These are phyloP conservation scores for Drosophila lowei DNA, from an alignment of 1,140 invertebrate genomes.

Conservation along the genomic window DNA sequence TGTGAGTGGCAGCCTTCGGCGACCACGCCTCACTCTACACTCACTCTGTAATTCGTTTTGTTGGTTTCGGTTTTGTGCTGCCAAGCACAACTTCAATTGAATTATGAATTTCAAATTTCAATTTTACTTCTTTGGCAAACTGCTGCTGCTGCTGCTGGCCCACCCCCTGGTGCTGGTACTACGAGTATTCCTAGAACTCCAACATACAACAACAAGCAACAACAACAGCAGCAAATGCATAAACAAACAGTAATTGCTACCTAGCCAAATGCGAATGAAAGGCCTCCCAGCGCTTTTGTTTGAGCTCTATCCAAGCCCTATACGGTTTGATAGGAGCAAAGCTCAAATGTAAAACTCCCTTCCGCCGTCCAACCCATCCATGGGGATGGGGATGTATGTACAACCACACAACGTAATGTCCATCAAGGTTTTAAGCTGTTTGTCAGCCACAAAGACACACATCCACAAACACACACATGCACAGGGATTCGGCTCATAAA, in stretches of 20 bases:
- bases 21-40: conserved; percentile 15
- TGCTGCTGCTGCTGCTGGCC: conserved; percentile 2
- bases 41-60: conserved; percentile 33
- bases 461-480: conserved; percentile 28
- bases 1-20: conserved; percentile 25
- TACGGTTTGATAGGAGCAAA: conserved; percentile 18
- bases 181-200: neutral
- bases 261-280: conserved; percentile 65
- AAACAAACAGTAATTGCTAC: conserved; percentile 81
- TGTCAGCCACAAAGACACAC: conserved; percentile 56
- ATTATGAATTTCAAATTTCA: conserved; percentile 78
- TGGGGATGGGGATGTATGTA: too few species aligned
- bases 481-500: conserved; percentile 57
- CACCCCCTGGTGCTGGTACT: too few species aligned
- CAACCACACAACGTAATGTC: conserved; percentile 48
- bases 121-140: conserved; percentile 61
- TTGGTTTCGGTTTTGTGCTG: conserved; percentile 52
- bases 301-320: conserved; percentile 28
- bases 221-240: conserved; percentile 66
- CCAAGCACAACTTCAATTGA: conserved; percentile 73
- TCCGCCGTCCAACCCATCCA: neutral
- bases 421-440: conserved; percentile 79
- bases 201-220: conserved; percentile 18
- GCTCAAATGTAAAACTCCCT: conserved; percentile 32
- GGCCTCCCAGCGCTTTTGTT: conserved; percentile 66